phyloP scores from a whole-genome alignment of 1,140 invertebrate genomes.

The Octopus sinensis region DNA sequence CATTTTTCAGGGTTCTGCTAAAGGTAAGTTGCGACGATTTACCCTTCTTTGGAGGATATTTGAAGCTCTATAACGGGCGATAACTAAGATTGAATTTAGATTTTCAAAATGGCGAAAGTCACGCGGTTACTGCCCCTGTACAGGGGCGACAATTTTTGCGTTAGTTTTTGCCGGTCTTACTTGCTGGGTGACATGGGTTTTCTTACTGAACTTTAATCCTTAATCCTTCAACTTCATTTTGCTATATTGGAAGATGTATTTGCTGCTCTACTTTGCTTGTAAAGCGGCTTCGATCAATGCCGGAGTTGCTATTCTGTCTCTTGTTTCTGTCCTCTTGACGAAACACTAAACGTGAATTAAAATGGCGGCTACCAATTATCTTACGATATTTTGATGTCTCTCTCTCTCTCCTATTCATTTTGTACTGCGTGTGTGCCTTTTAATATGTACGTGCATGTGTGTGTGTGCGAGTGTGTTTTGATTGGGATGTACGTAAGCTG shows the following conservation, averaged over 20 bases:
- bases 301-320: neutral
- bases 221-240: neutral
- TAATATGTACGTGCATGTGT: neutral
- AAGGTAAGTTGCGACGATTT: neutral
- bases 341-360: neutral
- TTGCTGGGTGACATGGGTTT: neutral
- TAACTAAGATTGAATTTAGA: conserved; percentile 8
- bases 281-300: neutral
- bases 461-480: neutral
- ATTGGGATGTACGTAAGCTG: neutral
- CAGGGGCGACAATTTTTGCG: conserved; percentile 7
- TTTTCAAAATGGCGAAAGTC: conserved; percentile 11
- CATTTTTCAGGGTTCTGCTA: neutral
- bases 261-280: neutral
- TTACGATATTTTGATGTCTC: neutral
- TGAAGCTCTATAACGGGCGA: neutral
- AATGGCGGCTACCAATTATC: neutral
- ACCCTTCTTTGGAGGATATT: neutral
- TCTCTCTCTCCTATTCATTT: neutral
- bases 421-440: neutral
- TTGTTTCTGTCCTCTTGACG: neutral
- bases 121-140: conserved; percentile 6
- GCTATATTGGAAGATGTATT: neutral
- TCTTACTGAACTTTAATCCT: neutral
- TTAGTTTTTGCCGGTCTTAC: conserved; percentile 1